Conservation (phyloP, 1,140 invertebrate species). For the Anoplophora glabripennis region DNA sequence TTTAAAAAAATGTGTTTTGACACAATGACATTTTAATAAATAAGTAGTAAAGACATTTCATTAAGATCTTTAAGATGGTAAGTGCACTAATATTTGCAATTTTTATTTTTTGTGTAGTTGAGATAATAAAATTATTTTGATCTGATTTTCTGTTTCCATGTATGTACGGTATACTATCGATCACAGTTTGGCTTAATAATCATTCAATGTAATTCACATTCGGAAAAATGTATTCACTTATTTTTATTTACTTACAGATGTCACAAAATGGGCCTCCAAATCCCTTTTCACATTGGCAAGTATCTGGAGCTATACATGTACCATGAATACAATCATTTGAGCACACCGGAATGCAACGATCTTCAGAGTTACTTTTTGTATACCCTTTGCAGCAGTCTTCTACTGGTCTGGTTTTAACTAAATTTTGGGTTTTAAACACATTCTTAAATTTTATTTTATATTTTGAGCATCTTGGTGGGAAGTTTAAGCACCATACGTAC, state of each 20-base stretch:
- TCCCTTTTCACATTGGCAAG: conserved; percentile 81
- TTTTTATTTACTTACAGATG: conserved; percentile 69
- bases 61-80: too few species aligned
- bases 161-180: too few species aligned
- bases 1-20: too few species aligned
- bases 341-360: conserved; percentile 76
- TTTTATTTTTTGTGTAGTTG: too few species aligned
- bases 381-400: conserved; percentile 85
- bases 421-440: conserved; percentile 67
- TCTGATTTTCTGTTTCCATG: too few species aligned
- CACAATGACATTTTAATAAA: too few species aligned
- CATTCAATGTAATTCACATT: too few species aligned
- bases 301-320: conserved; percentile 77
- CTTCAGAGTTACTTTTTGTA: conserved; percentile 57
- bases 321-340: conserved; percentile 78
- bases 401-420: conserved; percentile 71
- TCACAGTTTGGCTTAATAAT: too few species aligned
- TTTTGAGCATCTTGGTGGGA: conserved; percentile 82
- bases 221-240: background rate
- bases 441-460: conserved; percentile 75
- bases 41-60: too few species aligned
- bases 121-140: too few species aligned
- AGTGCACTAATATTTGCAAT: too few species aligned
- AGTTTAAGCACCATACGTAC: conserved; percentile 76
- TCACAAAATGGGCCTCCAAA: conserved; percentile 85